Base-by-base conservation (phyloP, 2,113 vertebrate species). In the Silurus asotus region DNA sequence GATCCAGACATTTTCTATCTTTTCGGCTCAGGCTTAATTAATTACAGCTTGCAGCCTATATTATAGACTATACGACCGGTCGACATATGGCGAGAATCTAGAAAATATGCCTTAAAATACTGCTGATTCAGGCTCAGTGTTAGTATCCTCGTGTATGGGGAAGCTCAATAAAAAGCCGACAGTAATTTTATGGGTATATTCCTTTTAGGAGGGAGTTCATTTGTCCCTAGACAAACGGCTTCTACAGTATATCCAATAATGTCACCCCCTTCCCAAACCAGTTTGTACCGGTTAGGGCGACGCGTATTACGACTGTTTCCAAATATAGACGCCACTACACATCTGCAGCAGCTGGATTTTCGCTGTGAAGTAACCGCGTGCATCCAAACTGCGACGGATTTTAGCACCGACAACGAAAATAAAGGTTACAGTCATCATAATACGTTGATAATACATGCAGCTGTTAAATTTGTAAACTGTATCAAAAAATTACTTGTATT, bases 271-370 rank as follows among this genome's bases (percentile, higher is more conserved):
- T 84, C 77, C 61, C 86, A 65, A 93, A 90, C 93, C 91, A 91
- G 92, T 93, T 93, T 90, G 84, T 23, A 58, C 93, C 92, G 90
- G 93, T 94, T 93, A 70, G 77, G 83, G 87, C 89, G 85, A 87
- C 78, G 72, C 86, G 86, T 83, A 84, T 88, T 87, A 67, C 75
- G 84, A 75, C 85, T 82, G 89, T 69, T 86, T 90, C 90, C 90
- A 89, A 91, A 92, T 91, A 88, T 89, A 91, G 90, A 82, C 7
- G 56, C 55, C 84, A 15, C 82, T 74, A 76, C 86, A 65, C 70
- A n/a, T 75, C 69, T 53, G 49, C 83, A 37, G 72, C 87, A 81
- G 72, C 79, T 77, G 87, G 80, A 77, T 77, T 84, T 84, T 59
- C 13, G 76, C 70, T 19, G 19, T 58, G 53, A 78, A 85, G 11